phyloP scores from a whole-genome alignment of 2,113 vertebrate genomes.

The Caloenas nicobarica region DNA sequence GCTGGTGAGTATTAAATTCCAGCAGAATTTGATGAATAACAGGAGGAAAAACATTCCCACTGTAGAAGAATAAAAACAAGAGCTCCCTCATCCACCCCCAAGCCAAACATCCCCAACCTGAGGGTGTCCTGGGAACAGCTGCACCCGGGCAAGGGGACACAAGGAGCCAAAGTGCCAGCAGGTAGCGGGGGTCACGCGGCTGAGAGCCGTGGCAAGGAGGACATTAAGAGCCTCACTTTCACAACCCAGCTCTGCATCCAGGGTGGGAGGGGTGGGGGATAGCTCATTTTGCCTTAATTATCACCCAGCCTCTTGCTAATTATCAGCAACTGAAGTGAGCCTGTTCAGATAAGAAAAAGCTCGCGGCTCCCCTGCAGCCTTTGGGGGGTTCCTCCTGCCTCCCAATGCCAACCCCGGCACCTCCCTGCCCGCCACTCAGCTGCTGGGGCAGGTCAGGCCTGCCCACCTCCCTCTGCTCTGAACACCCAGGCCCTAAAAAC shows the following conservation, averaged over 20 bases:
- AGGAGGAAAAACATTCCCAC: constrained; percentile 65
- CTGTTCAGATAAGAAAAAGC: constrained; percentile 31
- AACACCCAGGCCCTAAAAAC: background rate
- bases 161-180: background rate
- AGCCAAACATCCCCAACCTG: constrained; percentile 6
- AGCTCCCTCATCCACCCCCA: background rate
- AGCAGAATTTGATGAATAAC: constrained; percentile 66
- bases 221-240: background rate
- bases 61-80: constrained; percentile 35
- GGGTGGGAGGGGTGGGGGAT: background rate
- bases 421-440: background rate
- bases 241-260: background rate
- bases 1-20: constrained; percentile 64
- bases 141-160: fast-evolving
- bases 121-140: background rate
- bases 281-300: constrained; percentile 39
- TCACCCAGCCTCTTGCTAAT: constrained; percentile 20
- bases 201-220: fast-evolving
- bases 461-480: background rate
- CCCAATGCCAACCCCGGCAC: background rate
- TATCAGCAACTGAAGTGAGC: constrained; percentile 6
- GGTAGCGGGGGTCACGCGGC: background rate
- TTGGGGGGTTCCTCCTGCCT: background rate
- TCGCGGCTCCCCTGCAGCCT: background rate
- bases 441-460: background rate